A percentile compares a stretch with the other conserved stretches of the same genome.
Conservation (phyloP, 2,113 vertebrate species). For the Riparia riparia region DNA sequence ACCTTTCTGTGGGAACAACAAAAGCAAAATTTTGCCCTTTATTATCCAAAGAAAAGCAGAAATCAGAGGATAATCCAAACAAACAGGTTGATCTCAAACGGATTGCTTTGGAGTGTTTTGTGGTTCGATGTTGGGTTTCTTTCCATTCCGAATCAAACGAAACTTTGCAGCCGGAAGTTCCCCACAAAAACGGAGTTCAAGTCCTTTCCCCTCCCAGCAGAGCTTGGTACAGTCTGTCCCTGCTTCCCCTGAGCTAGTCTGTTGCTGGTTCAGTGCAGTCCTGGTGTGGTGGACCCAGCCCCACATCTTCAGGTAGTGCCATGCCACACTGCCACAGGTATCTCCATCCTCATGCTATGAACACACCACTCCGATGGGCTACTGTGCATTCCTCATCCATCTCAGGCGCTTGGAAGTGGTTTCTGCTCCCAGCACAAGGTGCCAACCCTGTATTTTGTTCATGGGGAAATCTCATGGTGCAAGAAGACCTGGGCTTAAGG, state of each 20-base stretch:
- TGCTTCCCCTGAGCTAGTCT: fast-evolving
- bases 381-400: fast-evolving
- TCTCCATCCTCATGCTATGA: background rate
- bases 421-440: background rate
- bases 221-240: background rate
- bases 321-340: background rate
- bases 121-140: background rate
- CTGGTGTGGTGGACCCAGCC: background rate
- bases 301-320: background rate
- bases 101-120: background rate
- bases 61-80: background rate
- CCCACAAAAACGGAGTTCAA: background rate
- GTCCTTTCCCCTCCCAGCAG: background rate
- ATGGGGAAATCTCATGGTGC: fast-evolving
- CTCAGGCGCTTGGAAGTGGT: background rate
- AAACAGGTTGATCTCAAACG: background rate
- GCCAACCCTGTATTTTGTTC: background rate
- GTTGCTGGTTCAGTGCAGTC: background rate
- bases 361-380: background rate
- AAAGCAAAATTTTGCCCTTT: background rate
- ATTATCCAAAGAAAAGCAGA: background rate
- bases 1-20: background rate
- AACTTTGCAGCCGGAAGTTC: background rate
- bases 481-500: background rate
- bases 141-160: background rate